These are phyloP conservation scores for Tetrax tetrax DNA, from an alignment of 2,113 vertebrate species.

Conservation along the genomic window DNA sequence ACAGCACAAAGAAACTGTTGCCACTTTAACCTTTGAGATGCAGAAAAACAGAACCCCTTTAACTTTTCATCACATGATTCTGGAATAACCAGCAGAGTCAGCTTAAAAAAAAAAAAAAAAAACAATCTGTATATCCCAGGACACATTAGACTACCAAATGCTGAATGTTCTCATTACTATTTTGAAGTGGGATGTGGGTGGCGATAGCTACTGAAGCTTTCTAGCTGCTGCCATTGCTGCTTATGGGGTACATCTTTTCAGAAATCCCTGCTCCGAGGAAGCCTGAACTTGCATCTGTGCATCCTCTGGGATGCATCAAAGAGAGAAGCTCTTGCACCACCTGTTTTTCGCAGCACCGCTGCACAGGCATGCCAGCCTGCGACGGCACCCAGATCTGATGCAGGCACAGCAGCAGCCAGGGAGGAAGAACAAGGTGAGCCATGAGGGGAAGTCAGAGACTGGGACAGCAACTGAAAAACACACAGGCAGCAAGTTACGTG, in stretches of 20 bases:
- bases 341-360: not conserved
- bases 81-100: not conserved
- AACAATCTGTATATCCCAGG: not conserved
- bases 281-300: not conserved
- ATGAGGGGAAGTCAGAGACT: not conserved
- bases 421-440: not conserved
- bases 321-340: not conserved
- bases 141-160: not conserved
- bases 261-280: not conserved
- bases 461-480: not conserved
- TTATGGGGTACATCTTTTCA: not conserved
- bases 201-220: conserved; percentile 17
- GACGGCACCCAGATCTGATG: not conserved
- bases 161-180: not conserved
- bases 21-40: not conserved
- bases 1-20: not conserved
- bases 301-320: not conserved
- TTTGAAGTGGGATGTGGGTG: not conserved
- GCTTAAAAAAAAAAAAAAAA: not conserved
- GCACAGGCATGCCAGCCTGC: not conserved
- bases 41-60: not conserved
- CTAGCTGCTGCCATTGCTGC: not conserved
- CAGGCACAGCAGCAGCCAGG: not conserved
- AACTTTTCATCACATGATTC: not conserved
- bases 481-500: not conserved